Evolutionary conservation across 1,140 invertebrate genomes (phyloP), one percentile per base, ranked within the genome.

Genomic region (Zophobas morio): DNA sequence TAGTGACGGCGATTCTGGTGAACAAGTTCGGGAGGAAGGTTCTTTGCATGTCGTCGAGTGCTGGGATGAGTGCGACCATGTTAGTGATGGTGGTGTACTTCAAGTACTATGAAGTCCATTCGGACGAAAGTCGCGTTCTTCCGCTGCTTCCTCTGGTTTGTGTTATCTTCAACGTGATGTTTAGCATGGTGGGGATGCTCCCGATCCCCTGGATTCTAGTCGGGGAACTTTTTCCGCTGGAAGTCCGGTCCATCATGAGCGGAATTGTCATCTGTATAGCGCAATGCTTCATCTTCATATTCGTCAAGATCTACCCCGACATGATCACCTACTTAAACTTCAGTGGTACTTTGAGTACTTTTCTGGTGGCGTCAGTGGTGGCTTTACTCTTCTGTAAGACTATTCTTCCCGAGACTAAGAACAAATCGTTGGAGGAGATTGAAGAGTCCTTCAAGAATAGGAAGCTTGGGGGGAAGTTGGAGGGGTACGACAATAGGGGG

Each of bases 321-420:
- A 82, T 94, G 66, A 88, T 89, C 63, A 81, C 84, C 1, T 70
- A 87, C 0, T 76, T 93, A 0, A 88, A 91, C 2, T 89, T 92
- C 8, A 94, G 95, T 79, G 91, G 90, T 0, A 93, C 92, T 1
- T 90, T 96, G 84, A 94, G 93, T 86, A 87, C 94, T 3, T 98
- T 97, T 84, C 89, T 92, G 1, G 89, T 88, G 0, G 89, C 93
- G 60, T 92, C 93, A 0, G 83, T 93, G 0, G 57, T 93, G 0
- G 91, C 94, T 0, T 88, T 91, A 0, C 80, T 92, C 0, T 95
- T 93, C 83, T 93, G 91, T 8, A 86, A 90, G 1, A 87, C 92
- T 6, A 90, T 93, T 81, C 87, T 96, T 0, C 95, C 95, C 0
- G 95, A 97, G 86, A 97, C 95, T 0, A 93, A 94, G 84, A 93